These are phyloP conservation scores for Macaca fascicularis DNA, from an alignment of 2,113 vertebrate genomes.

Conservation along the genomic window DNA sequence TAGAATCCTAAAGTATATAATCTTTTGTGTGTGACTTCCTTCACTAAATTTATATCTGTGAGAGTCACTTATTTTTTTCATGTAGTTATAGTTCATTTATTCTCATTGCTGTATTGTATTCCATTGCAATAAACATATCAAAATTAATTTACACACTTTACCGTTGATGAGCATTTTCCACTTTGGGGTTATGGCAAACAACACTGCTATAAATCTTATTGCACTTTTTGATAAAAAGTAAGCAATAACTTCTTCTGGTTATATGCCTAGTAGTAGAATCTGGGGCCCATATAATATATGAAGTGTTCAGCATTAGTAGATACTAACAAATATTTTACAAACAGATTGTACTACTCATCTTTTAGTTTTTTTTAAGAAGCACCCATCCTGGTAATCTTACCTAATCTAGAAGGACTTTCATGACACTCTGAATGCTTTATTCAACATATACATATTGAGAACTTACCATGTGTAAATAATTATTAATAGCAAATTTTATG, in stretches of 20 bases:
- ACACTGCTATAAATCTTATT: not conserved
- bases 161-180: not conserved
- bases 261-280: not conserved
- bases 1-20: not conserved
- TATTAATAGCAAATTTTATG: not conserved
- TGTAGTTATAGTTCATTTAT: not conserved
- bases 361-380: not conserved
- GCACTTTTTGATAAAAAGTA: not conserved
- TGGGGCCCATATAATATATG: not conserved
- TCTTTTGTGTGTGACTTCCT: not conserved
- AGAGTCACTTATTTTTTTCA: not conserved
- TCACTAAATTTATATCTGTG: not conserved
- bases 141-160: not conserved
- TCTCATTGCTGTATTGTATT: not conserved
- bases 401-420: not conserved
- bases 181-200: not conserved
- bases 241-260: not conserved
- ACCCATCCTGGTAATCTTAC: not conserved
- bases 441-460: not conserved
- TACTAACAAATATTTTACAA: not conserved
- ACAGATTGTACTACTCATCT: not conserved
- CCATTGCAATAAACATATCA: not conserved
- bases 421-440: not conserved
- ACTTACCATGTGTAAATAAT: rapidly evolving
- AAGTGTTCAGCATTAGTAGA: not conserved